Evolutionary conservation across 2,113 vertebrate species (phyloP).

Genomic region (Sclerurus mexicanus): DNA sequence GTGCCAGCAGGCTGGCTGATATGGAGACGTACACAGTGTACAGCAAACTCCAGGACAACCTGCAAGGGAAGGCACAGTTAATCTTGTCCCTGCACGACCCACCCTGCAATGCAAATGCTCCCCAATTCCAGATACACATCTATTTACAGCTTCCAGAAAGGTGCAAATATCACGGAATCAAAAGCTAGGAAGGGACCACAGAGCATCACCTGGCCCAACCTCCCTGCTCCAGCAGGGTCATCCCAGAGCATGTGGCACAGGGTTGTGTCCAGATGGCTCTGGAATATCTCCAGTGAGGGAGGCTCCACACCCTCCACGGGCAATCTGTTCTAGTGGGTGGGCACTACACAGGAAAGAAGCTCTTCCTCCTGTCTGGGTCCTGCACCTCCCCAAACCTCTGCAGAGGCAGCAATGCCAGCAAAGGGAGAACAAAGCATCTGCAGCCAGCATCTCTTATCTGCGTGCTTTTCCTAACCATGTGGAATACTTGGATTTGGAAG

Average conservation of each 20-base stretch:
- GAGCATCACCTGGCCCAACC: not conserved
- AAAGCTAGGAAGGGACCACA: not conserved
- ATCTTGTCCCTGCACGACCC: not conserved
- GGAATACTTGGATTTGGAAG: not conserved
- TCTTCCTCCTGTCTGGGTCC: not conserved
- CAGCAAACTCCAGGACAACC: conserved; percentile 88
- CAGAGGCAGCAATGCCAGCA: not conserved
- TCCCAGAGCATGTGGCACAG: not conserved
- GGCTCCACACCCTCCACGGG: not conserved
- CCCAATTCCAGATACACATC: accelerated
- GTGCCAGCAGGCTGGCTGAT: conserved; percentile 75
- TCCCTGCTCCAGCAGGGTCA: not conserved
- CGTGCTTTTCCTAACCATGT: accelerated
- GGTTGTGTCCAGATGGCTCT: not conserved
- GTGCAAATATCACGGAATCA: not conserved
- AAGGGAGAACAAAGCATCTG: not conserved
- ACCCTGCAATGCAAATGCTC: not conserved
- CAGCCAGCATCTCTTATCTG: not conserved
- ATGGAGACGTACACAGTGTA: conserved; percentile 76
- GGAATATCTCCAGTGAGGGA: not conserved
- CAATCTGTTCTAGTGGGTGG: not conserved
- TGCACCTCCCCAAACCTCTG: not conserved
- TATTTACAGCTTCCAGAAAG: not conserved
- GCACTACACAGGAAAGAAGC: not conserved
- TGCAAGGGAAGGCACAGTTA: not conserved